Evolutionary conservation across 1,140 invertebrate species (phyloP).

Genomic region (Plutomurus gul): DNA sequence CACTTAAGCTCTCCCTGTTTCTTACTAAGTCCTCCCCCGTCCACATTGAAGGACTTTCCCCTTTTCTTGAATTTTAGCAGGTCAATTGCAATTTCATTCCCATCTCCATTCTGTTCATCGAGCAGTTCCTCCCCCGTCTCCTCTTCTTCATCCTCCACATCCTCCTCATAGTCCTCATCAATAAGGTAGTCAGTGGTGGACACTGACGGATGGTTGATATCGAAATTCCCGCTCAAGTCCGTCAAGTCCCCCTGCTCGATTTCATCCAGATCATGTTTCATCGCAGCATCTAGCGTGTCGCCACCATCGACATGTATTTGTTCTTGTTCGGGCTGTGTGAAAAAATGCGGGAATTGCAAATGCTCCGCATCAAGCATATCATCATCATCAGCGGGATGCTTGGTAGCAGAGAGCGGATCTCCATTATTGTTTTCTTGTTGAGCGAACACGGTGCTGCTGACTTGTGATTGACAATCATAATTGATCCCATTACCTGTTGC

Average conservation of each 20-base stretch:
- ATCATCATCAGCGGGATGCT: background rate
- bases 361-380: background rate
- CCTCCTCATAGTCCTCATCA: background rate
- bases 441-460: background rate
- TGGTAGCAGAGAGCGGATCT: background rate
- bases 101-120: background rate
- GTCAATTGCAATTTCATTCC: background rate
- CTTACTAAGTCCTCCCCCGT: background rate
- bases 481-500: slow-evolving; percentile 15
- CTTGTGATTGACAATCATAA: background rate
- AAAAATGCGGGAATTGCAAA: slow-evolving; percentile 1
- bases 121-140: background rate
- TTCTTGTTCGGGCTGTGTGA: background rate
- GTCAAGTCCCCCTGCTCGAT: background rate
- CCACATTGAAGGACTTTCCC: background rate
- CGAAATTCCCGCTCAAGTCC: background rate
- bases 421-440: background rate
- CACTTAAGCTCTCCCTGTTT: slow-evolving; percentile 40
- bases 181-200: background rate
- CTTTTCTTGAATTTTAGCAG: background rate
- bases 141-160: background rate
- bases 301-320: background rate
- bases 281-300: background rate
- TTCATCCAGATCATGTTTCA: background rate
- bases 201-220: background rate